A percentile compares a stretch with the other conserved stretches of the same genome.
These are phyloP conservation scores for Agrilus mali DNA, from an alignment of 2,888 invertebrate genomes.

Conservation along the genomic window DNA sequence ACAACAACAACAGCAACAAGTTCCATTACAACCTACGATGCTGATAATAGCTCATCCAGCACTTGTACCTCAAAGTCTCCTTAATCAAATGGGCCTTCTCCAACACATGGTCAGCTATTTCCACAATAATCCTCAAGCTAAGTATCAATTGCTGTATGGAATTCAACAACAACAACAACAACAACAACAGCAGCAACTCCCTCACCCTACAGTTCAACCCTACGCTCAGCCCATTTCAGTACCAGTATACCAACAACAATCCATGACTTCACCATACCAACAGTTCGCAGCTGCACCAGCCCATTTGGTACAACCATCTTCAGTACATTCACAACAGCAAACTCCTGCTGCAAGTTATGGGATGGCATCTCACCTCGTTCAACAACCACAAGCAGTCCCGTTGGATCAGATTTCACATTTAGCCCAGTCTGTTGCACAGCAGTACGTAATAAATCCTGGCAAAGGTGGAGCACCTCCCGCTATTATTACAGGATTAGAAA, in stretches of 20 bases:
- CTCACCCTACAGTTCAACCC: slow-evolving; percentile 10
- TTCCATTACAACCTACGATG: slow-evolving; percentile 22
- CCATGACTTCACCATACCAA: slow-evolving; percentile 3
- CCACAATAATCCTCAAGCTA: slow-evolving; percentile 25
- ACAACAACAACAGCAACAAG: slow-evolving; percentile 12
- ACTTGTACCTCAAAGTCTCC: slow-evolving; percentile 21
- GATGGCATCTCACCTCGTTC: slow-evolving; percentile 3
- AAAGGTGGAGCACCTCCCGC: slow-evolving; percentile 19
- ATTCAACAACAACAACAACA: slow-evolving; percentile 12
- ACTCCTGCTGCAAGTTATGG: neutral
- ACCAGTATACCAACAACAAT: slow-evolving; percentile 10
- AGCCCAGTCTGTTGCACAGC: slow-evolving; percentile 24
- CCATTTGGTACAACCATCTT: slow-evolving; percentile 1
- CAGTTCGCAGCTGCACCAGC: slow-evolving; percentile 5
- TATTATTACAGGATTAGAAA: slow-evolving; percentile 32
- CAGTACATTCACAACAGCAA: slow-evolving; percentile 1
- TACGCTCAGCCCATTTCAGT: slow-evolving; percentile 14
- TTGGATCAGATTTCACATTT: slow-evolving; percentile 19
- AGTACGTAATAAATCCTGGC: slow-evolving; percentile 6
- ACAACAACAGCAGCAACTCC: slow-evolving; percentile 2
- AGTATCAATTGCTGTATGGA: slow-evolving; percentile 19
- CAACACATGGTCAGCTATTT: slow-evolving; percentile 29
- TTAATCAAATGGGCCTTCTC: slow-evolving; percentile 15
- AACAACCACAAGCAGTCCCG: slow-evolving; percentile 10
- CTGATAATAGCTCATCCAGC: slow-evolving; percentile 31